Percentiles rank a stretch among this genome's conserved stretches.
phyloP scores from a whole-genome alignment of 1,140 invertebrate genomes.

The Callitettix versicolor region DNA sequence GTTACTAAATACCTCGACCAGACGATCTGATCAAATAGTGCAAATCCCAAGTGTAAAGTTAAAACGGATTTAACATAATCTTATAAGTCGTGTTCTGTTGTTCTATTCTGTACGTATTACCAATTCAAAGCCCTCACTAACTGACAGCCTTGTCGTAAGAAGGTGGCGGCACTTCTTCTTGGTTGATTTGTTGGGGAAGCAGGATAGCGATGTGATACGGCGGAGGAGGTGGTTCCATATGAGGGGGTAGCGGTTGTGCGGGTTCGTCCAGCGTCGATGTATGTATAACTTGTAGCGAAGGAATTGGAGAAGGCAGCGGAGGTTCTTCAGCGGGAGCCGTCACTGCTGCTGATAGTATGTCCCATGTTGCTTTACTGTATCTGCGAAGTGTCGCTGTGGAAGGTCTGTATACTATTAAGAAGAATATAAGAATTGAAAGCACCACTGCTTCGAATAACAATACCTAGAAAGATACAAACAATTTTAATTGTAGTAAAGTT shows the following conservation, averaged over 20 bases:
- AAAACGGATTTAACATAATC: too few species aligned
- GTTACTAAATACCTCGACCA: too few species aligned
- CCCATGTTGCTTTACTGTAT: slow-evolving; percentile 12
- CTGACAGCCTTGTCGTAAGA: slow-evolving; percentile 52
- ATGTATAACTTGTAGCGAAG: slow-evolving; percentile 1
- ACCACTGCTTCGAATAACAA: slow-evolving; percentile 49
- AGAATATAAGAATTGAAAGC: slow-evolving; percentile 51
- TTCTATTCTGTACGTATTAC: too few species aligned
- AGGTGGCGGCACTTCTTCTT: slow-evolving; percentile 47
- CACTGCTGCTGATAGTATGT: slow-evolving; percentile 3
- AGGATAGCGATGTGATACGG: slow-evolving; percentile 57
- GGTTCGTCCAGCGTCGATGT: slow-evolving; percentile 14
- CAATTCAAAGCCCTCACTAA: slow-evolving; percentile 33
- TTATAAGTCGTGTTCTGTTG: too few species aligned
- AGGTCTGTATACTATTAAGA: too few species aligned
- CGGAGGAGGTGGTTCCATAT: slow-evolving; percentile 36
- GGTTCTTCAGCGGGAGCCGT: not conserved
- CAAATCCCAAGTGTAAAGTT: too few species aligned
- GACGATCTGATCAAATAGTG: too few species aligned
- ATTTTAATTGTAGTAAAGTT: slow-evolving; percentile 14
- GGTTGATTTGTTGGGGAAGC: slow-evolving; percentile 38
- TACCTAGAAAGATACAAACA: slow-evolving; percentile 29
- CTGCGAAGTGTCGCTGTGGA: slow-evolving; percentile 38
- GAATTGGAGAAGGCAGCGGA: not conserved
- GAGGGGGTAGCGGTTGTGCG: slow-evolving; percentile 16